phyloP scores from a whole-genome alignment of 2,113 vertebrate genomes.

The Lagenorhynchus albirostris region DNA sequence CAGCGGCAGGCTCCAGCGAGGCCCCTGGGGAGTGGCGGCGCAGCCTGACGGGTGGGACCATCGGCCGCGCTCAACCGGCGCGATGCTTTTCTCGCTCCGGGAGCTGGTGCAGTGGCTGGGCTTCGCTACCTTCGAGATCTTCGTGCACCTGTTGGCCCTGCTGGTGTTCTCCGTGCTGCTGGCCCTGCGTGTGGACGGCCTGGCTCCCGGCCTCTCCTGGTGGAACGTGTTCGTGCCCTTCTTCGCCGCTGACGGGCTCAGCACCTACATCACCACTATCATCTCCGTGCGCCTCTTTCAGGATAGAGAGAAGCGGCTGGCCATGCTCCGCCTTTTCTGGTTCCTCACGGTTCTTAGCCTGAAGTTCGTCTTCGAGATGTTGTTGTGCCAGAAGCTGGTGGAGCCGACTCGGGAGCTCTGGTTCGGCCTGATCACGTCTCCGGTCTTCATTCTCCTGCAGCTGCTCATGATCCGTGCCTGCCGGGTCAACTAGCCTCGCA shows the following conservation, averaged over 20 bases:
- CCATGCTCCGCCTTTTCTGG: conserved; percentile 96
- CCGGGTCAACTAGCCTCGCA: conserved; percentile 89
- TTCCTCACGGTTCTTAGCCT: conserved; percentile 97
- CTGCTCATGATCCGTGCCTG: conserved; percentile 98
- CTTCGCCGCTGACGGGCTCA: conserved; percentile 96
- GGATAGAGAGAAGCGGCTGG: conserved; percentile 96
- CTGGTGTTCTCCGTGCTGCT: conserved; percentile 92
- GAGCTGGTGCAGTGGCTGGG: conserved; percentile 98
- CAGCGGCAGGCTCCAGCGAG: neutral
- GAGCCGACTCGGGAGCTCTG: conserved; percentile 91
- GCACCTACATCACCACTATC: conserved; percentile 98
- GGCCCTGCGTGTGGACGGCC: conserved; percentile 88
- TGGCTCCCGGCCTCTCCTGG: conserved; percentile 87
- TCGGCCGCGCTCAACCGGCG: neutral
- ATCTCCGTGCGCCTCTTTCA: conserved; percentile 97
- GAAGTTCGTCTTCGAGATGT: conserved; percentile 98
- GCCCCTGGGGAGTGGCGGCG: neutral
- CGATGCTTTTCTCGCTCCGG: conserved; percentile 94
- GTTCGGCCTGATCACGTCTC: conserved; percentile 95
- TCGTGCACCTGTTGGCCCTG: conserved; percentile 91
- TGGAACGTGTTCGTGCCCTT: conserved; percentile 96
- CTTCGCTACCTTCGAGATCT: conserved; percentile 95
- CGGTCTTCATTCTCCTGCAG: conserved; percentile 96
- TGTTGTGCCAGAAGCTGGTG: conserved; percentile 96
- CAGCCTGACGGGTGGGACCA: neutral